Evolutionary conservation across 2,888 invertebrate genomes (phyloP), one percentile per base, ranked within the genome.

Genomic region (Epinotia bilunana): DNA sequence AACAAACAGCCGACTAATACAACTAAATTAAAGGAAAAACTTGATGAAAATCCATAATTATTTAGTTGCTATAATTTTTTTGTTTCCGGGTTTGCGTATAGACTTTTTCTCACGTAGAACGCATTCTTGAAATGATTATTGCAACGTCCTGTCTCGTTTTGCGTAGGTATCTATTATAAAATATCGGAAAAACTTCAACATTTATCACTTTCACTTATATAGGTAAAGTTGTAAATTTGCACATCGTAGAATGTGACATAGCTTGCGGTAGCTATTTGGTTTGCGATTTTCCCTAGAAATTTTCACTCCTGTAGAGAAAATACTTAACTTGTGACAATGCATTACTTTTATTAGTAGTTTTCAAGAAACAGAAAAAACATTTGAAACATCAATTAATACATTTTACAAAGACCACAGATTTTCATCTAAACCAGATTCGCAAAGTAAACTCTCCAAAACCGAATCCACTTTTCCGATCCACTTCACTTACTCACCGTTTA

Each of bases 401-500:
- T 53, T 53, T 53, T n/a, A 13, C 53, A 7, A n/a, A 4, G 7
- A 13, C 4, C 53, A 53, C 53, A n/a, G n/a, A 9, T 39, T 39
- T 53, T 53, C n/a, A 53, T 53, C n/a, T 7, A 53, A 53, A 53
- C n/a, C n/a, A n/a, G 53, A 53, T 53, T n/a, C 7, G n/a, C 53
- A 6, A 53, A 39, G 39, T 7, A 6, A 53, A 53, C n/a, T n/a
- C n/a, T 53, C 49, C 49, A 49, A 64, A 11, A 58, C 11, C 28
- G 11, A 58, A 58, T 23, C 23, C 64, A 53, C 49, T 28, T 28
- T 65, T 65, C 28, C 46, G 23, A 60, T 60, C 46, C 69, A 69
- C 33, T 28, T 43, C 57, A 23, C 49, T 53, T 53, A 74, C 74
- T 74, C 70, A 74, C 74, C 74, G 65, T 53, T 71, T 60, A 55